Conservation (phyloP, 1,140 invertebrate species). For the Sesamia nonagrioides region DNA sequence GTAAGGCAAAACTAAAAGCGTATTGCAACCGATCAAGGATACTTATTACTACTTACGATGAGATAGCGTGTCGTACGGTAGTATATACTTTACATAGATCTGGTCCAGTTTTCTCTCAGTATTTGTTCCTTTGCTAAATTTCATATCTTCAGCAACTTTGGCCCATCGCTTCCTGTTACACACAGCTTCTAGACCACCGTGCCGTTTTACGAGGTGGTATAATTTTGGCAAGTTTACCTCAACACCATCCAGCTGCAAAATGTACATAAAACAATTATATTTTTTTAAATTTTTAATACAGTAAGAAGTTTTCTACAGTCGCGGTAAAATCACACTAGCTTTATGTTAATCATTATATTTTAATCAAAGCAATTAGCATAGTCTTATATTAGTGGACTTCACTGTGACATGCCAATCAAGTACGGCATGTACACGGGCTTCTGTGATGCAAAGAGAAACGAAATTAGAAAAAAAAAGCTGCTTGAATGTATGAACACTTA, state of each 20-base stretch:
- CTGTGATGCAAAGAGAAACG: too few species aligned
- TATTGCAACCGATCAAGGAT: too few species aligned
- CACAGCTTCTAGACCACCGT: constrained; percentile 96
- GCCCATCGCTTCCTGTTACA: constrained; percentile 97
- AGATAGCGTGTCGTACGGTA: constrained; percentile 96
- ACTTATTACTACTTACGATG: constrained; percentile 87
- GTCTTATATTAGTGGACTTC: too few species aligned
- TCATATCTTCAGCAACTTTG: constrained; percentile 95
- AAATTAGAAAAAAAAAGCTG: neutral
- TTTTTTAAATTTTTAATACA: too few species aligned
- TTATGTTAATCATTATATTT: too few species aligned
- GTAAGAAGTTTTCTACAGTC: too few species aligned
- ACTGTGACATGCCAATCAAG: too few species aligned
- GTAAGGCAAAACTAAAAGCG: too few species aligned
- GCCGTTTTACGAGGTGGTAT: constrained; percentile 94
- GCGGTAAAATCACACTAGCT: too few species aligned
- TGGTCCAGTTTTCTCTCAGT: constrained; percentile 95
- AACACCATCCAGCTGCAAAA: constrained; percentile 93
- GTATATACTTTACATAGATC: constrained; percentile 97
- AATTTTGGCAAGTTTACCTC: constrained; percentile 96
- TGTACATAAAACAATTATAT: too few species aligned
- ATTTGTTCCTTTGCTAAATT: constrained; percentile 94
- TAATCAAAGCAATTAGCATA: too few species aligned
- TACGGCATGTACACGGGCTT: too few species aligned
- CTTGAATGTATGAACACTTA: constrained; percentile 68